Percentiles rank a stretch among this genome's conserved stretches.
These are phyloP conservation scores for Heterodera filipjevi DNA, from an alignment of 2,888 invertebrate species.

Conservation along the genomic window DNA sequence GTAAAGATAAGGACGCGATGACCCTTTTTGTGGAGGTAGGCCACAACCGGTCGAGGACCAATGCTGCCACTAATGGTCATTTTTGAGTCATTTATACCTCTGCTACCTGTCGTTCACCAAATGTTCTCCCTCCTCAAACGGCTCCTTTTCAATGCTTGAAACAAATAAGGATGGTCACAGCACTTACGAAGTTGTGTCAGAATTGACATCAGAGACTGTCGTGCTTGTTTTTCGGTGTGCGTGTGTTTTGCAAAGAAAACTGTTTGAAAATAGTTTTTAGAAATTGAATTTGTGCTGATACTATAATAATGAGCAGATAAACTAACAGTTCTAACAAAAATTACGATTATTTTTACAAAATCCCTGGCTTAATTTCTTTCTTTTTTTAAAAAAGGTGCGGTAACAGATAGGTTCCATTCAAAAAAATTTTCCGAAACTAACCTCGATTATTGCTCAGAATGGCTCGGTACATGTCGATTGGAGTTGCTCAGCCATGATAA, in stretches of 20 bases:
- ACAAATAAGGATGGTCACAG: conserved; percentile 68
- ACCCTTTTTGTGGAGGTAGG: conserved; percentile 59
- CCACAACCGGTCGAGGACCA: conserved; percentile 66
- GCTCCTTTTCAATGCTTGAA: conserved; percentile 68
- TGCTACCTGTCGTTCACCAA: conserved; percentile 59
- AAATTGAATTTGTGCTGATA: neutral
- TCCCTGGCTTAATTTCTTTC: no score
- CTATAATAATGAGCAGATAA: no score
- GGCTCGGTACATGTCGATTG: conserved; percentile 67
- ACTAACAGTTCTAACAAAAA: no score
- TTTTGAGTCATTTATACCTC: conserved; percentile 35
- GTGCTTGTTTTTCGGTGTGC: neutral
- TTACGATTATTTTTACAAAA: no score
- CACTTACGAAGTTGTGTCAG: conserved; percentile 68
- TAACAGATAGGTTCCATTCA: neutral
- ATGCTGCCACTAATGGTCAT: conserved; percentile 62
- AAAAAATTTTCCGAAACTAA: neutral
- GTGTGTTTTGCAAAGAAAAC: conserved; percentile 30
- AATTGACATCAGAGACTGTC: conserved; percentile 60
- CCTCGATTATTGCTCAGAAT: conserved; percentile 66
- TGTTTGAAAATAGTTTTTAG: neutral
- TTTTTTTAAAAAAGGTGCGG: no score
- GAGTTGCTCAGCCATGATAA: conserved; percentile 67
- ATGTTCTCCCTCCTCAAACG: conserved; percentile 68
- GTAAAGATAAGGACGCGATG: conserved; percentile 68